A percentile compares a stretch with the other conserved stretches of the same genome.
Evolutionary conservation across 2,113 vertebrate species (phyloP).

Genomic region (Pristiophorus japonicus): DNA sequence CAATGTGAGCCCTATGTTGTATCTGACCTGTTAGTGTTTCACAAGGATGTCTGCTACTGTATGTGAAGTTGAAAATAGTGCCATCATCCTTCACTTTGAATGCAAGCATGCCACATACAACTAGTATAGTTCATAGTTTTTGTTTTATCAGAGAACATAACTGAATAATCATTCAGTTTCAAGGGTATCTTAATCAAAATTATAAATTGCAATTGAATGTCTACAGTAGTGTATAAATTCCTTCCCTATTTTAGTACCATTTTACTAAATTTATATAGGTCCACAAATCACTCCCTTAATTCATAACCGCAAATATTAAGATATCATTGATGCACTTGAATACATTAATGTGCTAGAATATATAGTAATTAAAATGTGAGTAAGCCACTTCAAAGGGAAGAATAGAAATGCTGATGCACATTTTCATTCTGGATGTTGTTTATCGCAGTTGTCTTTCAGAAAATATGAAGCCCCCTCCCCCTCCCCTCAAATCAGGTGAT

Average conservation of each 20-base stretch:
- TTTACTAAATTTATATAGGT: not conserved
- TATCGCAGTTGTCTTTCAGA: not conserved
- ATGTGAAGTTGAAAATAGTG: not conserved
- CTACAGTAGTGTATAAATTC: not conserved
- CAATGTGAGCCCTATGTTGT: not conserved
- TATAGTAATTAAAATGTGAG: not conserved
- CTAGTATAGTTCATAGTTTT: too few relatives aligned
- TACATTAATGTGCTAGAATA: not conserved
- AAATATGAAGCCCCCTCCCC: not conserved
- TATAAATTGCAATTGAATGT: not conserved
- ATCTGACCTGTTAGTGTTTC: not conserved
- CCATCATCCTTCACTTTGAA: not conserved
- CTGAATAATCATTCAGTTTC: not conserved
- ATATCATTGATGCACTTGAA: not conserved
- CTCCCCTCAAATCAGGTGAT: not conserved
- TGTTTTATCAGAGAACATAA: not conserved
- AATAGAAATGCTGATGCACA: not conserved
- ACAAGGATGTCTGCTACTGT: not conserved
- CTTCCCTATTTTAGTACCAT: not conserved
- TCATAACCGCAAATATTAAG: not conserved
- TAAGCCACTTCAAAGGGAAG: not conserved
- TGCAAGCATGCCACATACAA: not conserved
- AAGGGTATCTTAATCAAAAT: not conserved
- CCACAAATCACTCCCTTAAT: not conserved
- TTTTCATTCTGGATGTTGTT: not conserved